Evolutionary conservation across 2,888 invertebrate species (phyloP).

Genomic region (Rhogogaster chlorosoma): DNA sequence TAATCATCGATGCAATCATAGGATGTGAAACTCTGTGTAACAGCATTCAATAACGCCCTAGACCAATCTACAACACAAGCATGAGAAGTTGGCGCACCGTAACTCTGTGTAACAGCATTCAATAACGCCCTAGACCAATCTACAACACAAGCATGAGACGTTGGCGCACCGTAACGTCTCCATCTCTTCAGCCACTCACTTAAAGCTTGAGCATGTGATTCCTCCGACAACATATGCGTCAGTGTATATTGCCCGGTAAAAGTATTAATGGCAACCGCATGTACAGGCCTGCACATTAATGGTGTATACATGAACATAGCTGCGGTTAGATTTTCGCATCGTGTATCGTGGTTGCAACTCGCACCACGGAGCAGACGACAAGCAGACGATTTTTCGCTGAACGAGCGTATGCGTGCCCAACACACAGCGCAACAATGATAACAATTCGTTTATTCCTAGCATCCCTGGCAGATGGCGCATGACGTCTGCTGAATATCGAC

Average conservation of each 20-base stretch:
- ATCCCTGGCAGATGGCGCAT: too few species aligned
- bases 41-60: neutral
- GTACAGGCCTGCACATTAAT: too few species aligned
- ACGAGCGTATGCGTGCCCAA: too few species aligned
- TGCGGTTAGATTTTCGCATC: too few species aligned
- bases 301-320: too few species aligned
- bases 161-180: neutral
- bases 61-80: neutral
- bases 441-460: too few species aligned
- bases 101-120: neutral
- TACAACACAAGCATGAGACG: neutral
- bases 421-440: too few species aligned
- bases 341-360: too few species aligned
- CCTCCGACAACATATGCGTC: neutral
- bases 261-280: slow-evolving; percentile 7
- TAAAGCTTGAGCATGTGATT: neutral
- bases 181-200: neutral
- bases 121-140: neutral
- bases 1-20: neutral
- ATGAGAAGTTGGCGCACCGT: neutral
- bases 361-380: too few species aligned
- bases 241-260: neutral
- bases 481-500: too few species aligned
- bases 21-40: neutral
- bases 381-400: too few species aligned